Evolutionary conservation across 2,888 invertebrate genomes (phyloP), one percentile per base, ranked within the genome.

Genomic region (Nemotelus pantherinus): DNA sequence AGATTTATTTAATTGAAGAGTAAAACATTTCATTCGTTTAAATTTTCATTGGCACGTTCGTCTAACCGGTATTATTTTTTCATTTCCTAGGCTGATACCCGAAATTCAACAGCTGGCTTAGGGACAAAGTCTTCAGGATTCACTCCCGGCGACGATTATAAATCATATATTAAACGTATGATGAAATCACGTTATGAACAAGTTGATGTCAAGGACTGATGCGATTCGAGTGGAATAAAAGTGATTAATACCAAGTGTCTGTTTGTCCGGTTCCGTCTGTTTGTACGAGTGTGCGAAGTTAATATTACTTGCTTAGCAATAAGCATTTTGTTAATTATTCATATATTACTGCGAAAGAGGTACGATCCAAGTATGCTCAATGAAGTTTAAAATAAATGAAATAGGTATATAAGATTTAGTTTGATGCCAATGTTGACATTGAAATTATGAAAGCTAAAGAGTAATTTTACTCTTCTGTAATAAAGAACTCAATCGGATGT

Each of bases 51-150:
- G 50, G 5, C 50, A 7, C 9, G 5, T 7, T 5, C 1, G 50
- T 9, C 50, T 9, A 25, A 25, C 25, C 25, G 25, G 25, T 25
- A 25, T 25, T 25, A 25, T 25, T 25, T 25, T 25, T 25, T 25
- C 25, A 25, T 25, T 1, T 55, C 53, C 43, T 75, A 85, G 85
- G 84, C 85, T 77, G 87, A 86, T 75, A 82, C 84, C 47, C 84
- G 95, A 72, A 91, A 91, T 3, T 90, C 91, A 76, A 91, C 94
- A 41, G 96, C 95, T 2, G 98, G 98, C 0, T 88, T 98, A 53
- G 98, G 98, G 0, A 94, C 93, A 79, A 94, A 95, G 85, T 75
- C 83, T 1, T 80, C 82, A 41, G 82, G 81, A 3, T 83, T 86
- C 79, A 83, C 82, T 5, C 85, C 86, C 44, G 85, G 86, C 2